phyloP scores from a whole-genome alignment of 2,113 vertebrate genomes.

The Micromys minutus region DNA sequence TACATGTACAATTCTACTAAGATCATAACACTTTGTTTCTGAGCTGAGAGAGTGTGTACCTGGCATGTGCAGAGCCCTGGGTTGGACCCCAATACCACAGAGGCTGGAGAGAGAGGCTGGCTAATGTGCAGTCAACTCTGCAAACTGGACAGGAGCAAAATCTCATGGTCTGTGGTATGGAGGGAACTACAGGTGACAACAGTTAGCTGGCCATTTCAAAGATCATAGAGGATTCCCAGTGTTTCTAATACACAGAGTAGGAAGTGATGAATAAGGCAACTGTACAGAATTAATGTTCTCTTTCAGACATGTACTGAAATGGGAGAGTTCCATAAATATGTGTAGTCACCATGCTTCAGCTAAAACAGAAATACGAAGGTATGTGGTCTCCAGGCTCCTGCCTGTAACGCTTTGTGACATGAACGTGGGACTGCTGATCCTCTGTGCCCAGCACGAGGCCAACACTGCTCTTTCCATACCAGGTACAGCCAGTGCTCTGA shows the following conservation, averaged over 20 bases:
- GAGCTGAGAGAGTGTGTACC: not conserved
- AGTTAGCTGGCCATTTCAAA: not conserved
- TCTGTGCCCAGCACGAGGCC: not conserved
- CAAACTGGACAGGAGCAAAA: not conserved
- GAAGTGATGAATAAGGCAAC: not conserved
- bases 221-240: not conserved
- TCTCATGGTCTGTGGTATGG: not conserved
- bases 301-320: not conserved
- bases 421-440: slow-evolving; percentile 12
- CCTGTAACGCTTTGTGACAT: not conserved
- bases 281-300: not conserved
- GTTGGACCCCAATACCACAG: not conserved
- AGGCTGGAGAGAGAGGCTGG: not conserved
- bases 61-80: not conserved
- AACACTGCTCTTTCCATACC: not conserved
- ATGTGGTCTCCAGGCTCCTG: not conserved
- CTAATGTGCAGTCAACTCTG: not conserved
- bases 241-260: not conserved
- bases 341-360: not conserved
- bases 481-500: not conserved
- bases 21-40: not conserved
- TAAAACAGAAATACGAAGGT: not conserved
- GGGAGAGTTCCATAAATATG: not conserved
- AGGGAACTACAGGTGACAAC: not conserved
- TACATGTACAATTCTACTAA: not conserved